Conservation (phyloP, 2,888 invertebrate species). For the Rhyacophila evoluta region DNA sequence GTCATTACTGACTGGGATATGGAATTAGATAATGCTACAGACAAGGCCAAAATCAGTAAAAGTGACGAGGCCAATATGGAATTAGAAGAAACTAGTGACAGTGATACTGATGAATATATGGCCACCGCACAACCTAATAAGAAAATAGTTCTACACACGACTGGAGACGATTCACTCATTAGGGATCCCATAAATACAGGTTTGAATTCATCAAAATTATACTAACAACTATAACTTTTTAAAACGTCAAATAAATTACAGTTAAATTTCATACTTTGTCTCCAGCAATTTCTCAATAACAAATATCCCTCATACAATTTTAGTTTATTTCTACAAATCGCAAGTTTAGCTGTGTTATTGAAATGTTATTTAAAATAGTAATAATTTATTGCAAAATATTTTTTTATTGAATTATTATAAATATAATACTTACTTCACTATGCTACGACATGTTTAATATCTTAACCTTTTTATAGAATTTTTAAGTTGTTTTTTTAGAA, state of each 20-base stretch:
- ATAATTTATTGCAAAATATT: too few relatives aligned
- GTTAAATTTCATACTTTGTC: neutral
- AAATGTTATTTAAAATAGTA: too few relatives aligned
- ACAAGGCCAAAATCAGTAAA: slow-evolving; percentile 62
- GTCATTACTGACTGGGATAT: slow-evolving; percentile 73
- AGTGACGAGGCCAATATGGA: slow-evolving; percentile 63
- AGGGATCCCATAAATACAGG: neutral
- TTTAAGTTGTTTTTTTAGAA: too few relatives aligned
- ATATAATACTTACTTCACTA: too few relatives aligned
- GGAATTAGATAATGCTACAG: slow-evolving; percentile 70
- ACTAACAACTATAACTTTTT: too few relatives aligned
- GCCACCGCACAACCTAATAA: slow-evolving; percentile 53
- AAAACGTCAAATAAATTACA: neutral
- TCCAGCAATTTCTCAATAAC: too few relatives aligned
- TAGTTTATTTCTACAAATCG: too few relatives aligned
- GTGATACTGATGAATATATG: slow-evolving; percentile 64
- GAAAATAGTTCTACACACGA: neutral
- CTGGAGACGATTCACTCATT: neutral
- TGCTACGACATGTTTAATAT: too few relatives aligned
- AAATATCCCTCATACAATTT: too few relatives aligned
- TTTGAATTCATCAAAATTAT: neutral
- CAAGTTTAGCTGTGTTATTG: too few relatives aligned
- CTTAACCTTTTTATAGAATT: too few relatives aligned
- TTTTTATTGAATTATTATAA: too few relatives aligned
- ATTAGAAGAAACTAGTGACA: slow-evolving; percentile 69